Evolutionary conservation across 2,888 invertebrate genomes (phyloP).

Genomic region (Seira musarum): DNA sequence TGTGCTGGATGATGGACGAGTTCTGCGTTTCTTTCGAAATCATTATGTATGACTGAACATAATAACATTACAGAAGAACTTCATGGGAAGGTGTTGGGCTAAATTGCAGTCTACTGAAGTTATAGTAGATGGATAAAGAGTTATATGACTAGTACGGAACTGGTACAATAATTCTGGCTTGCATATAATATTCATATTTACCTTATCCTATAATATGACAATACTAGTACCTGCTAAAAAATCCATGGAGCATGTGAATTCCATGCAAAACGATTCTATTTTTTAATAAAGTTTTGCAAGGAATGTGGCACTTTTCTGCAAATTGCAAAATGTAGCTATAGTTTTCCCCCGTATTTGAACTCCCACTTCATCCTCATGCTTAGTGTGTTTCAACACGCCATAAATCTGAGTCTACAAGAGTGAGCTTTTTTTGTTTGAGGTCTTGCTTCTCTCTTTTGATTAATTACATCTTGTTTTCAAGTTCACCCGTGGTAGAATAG

Average conservation of each 20-base stretch:
- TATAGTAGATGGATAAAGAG: no score
- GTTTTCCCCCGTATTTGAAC: background rate
- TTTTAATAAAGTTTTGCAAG: background rate
- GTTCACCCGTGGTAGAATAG: slow-evolving; percentile 30
- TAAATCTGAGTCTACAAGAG: slow-evolving; percentile 23
- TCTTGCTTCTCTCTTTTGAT: slow-evolving; percentile 34
- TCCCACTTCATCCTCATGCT: background rate
- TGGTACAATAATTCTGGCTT: background rate
- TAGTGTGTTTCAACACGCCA: slow-evolving; percentile 40
- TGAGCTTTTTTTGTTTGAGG: slow-evolving; percentile 32
- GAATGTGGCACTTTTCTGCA: slow-evolving; percentile 1
- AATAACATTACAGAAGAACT: no score
- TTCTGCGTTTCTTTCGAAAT: no score
- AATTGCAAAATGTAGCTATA: background rate
- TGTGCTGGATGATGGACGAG: no score
- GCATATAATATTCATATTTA: background rate
- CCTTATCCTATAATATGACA: background rate
- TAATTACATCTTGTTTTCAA: slow-evolving; percentile 41
- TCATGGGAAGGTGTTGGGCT: no score
- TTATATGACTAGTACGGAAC: no score
- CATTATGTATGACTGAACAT: no score
- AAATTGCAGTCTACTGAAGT: no score
- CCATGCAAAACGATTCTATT: background rate
- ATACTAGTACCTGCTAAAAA: no score
- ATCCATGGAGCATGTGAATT: background rate